Conservation (phyloP, 2,888 invertebrate species). For the Gnatocerus cornutus region DNA sequence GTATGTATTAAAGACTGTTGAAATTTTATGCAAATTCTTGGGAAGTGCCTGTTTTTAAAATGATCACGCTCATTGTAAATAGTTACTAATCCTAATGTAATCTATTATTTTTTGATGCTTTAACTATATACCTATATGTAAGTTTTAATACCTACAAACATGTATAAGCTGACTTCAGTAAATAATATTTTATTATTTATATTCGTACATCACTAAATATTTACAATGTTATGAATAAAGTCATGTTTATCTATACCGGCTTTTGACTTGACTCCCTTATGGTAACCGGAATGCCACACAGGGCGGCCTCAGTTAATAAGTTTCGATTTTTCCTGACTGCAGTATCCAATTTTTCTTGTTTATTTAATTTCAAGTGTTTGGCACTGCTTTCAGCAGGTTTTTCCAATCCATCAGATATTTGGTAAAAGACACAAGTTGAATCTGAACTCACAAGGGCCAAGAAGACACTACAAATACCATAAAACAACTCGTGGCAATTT, state of each 20-base stretch:
- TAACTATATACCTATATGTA: conserved; percentile 56
- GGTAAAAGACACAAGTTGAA: conserved; percentile 72
- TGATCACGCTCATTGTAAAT: conserved; percentile 54
- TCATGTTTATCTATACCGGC: conserved; percentile 53
- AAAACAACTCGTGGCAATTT: no score
- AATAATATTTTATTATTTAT: conserved; percentile 62
- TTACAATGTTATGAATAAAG: conserved; percentile 57
- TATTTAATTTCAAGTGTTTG: conserved; percentile 60
- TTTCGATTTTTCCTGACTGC: conserved; percentile 60
- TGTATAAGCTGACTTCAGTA: conserved; percentile 49
- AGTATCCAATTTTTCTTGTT: conserved; percentile 61
- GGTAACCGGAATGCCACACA: conserved; percentile 61
- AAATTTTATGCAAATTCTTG: conserved; percentile 36
- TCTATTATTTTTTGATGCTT: conserved; percentile 60
- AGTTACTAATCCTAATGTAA: conserved; percentile 55
- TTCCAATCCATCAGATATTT: conserved; percentile 65
- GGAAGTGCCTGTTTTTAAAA: conserved; percentile 58
- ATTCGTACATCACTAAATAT: conserved; percentile 61
- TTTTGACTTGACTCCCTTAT: conserved; percentile 44
- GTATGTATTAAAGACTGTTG: conserved; percentile 42
- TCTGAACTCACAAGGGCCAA: conserved; percentile 71
- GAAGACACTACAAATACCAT: conserved; percentile 59
- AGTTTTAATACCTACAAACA: conserved; percentile 54
- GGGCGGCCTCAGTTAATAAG: conserved; percentile 63
- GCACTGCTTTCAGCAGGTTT: conserved; percentile 58